Base-by-base conservation (phyloP, 2,888 invertebrate genomes). In the Tortrix viridana region DNA sequence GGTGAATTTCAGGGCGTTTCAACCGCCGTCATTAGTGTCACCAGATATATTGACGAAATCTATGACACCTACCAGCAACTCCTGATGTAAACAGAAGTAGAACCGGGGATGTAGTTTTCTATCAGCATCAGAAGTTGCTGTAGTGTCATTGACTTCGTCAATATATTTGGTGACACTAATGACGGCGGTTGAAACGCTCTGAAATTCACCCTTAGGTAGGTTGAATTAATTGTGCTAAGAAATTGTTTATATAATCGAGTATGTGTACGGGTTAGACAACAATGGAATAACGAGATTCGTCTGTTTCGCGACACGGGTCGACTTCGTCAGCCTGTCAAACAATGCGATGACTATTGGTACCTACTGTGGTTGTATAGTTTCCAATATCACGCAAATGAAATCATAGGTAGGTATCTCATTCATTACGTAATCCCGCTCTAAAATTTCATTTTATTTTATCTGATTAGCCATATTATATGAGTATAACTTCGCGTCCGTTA, bases 301-400 rank as follows among this genome's bases (percentile, higher is more conserved):
- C 50, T 44, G 22, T 50, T 48, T 49, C 43, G 43, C 26, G 47
- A 56, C n/a, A n/a, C 49, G 54, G 32, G 32, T 56, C 49, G 54
- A 41, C 14, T 49, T 23, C 22, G 44, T 18, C 37, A 38, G 58
- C 26, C 19, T 32, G 26, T 20, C 43, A 50, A 61, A 62, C 55
- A 61, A 49, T 61, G 50, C 56, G 55, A 56, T 62, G 61, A 62
- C 61, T 62, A 50, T 56, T 62, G 18, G 54, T 43, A 48, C n/a
- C n/a, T n/a, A n/a, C 48, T 61, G 61, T 61, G 37, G 55, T 4
- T 44, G 60, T 55, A 37, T 49, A 55, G 50, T 56, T 56, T 56
- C 56, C 56, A 62, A 55, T 50, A 61, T 44, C 41, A 61, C 55
- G 46, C 53, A 50, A 65, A 65, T 47, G 61, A 62, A 54, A 43